phyloP scores from a whole-genome alignment of 2,113 vertebrate genomes.

The Callithrix jacchus region DNA sequence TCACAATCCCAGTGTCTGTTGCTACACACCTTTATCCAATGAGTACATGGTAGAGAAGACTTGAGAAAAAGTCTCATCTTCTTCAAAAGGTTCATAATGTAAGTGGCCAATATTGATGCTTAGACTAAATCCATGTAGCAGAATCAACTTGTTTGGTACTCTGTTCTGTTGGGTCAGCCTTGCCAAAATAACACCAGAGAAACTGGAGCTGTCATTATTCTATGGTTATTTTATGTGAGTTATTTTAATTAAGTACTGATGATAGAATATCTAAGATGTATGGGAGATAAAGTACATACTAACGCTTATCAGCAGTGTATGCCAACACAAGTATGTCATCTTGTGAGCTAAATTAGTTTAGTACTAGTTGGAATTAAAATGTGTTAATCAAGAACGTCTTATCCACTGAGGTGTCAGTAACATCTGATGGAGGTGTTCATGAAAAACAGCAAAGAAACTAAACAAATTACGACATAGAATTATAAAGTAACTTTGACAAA shows the following conservation, averaged over 20 bases:
- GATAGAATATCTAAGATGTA: constrained; percentile 23
- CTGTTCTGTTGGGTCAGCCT: constrained; percentile 1
- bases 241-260: constrained; percentile 63
- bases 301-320: constrained; percentile 65
- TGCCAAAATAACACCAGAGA: constrained; percentile 43
- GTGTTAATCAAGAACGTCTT: constrained; percentile 72
- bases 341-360: constrained; percentile 74
- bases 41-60: background rate
- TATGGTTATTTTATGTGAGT: constrained; percentile 28
- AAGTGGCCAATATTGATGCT: constrained; percentile 13
- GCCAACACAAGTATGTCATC: constrained; percentile 57
- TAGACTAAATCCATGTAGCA: constrained; percentile 28
- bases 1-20: background rate
- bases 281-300: constrained; percentile 45
- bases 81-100: constrained; percentile 5
- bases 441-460: constrained; percentile 53
- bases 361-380: constrained; percentile 76
- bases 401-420: constrained; percentile 45
- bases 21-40: background rate
- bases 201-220: constrained; percentile 29
- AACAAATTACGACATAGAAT: constrained; percentile 57
- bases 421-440: constrained; percentile 56
- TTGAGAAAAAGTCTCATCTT: constrained; percentile 1
- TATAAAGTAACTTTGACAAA: constrained; percentile 39
- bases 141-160: background rate